phyloP scores from a whole-genome alignment of 2,797 vertebrate species.

The Pteronotus mesoamericanus region DNA sequence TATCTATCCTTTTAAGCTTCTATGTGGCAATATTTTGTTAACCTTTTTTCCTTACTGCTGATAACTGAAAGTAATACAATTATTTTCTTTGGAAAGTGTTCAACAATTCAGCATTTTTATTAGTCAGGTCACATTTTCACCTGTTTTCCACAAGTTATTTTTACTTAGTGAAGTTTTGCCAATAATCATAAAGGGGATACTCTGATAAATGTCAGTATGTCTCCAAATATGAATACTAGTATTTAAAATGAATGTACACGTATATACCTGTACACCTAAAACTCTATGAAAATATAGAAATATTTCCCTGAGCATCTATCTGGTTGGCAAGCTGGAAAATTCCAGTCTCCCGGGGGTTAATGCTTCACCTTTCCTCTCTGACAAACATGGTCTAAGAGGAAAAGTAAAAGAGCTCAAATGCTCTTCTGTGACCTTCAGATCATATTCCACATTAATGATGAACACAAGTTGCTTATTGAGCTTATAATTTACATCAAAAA shows the following conservation, averaged over 20 bases:
- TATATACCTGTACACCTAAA: not conserved
- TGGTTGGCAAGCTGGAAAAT: conserved; percentile 78
- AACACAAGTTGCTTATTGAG: conserved; percentile 58
- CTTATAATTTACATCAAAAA: conserved; percentile 66
- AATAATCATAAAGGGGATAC: not conserved
- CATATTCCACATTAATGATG: conserved; percentile 66
- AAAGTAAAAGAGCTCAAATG: not conserved
- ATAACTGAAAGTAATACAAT: conserved; percentile 19
- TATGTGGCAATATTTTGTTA: conserved; percentile 11
- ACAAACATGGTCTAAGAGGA: conserved; percentile 69
- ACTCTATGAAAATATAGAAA: conserved; percentile 27
- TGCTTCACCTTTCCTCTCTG: conserved; percentile 51
- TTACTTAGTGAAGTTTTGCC: not conserved
- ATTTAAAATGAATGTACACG: not conserved
- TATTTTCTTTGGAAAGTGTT: conserved; percentile 47
- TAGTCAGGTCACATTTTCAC: conserved; percentile 1
- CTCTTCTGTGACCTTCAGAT: conserved; percentile 71
- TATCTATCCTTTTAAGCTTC: not conserved
- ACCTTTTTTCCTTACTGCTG: not conserved
- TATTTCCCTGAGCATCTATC: conserved; percentile 58
- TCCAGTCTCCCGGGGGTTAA: conserved; percentile 74
- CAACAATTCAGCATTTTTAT: conserved; percentile 9
- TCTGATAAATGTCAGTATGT: not conserved
- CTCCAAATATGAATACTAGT: not conserved
- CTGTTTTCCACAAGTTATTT: conserved; percentile 15